Evolutionary conservation across 2,113 vertebrate genomes (phyloP).

Genomic region (Hydrolagus affinis): DNA sequence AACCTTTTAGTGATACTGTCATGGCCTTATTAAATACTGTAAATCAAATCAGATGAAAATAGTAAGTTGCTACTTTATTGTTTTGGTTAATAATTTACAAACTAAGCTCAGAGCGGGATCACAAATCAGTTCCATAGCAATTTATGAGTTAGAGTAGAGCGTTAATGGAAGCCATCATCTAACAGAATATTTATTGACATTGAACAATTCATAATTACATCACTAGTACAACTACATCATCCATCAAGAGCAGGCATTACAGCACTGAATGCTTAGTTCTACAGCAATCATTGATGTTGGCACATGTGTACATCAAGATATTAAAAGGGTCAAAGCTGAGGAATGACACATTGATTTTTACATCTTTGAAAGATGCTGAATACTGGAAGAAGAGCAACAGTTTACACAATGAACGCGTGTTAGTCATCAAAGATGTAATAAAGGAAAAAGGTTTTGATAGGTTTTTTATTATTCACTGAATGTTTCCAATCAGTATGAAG

Average conservation of each 20-base stretch:
- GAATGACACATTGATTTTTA: background rate
- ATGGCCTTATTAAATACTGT: background rate
- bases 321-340: background rate
- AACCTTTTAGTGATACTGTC: background rate
- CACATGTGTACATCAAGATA: background rate
- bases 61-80: background rate
- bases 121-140: background rate
- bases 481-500: too few relatives aligned
- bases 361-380: background rate
- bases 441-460: too few relatives aligned
- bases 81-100: slow-evolving; percentile 11
- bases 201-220: slow-evolving; percentile 1
- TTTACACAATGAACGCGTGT: too few relatives aligned
- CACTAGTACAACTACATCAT: background rate
- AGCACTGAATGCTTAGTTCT: background rate
- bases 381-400: too few relatives aligned
- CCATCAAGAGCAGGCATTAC: background rate
- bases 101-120: background rate
- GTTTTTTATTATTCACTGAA: too few relatives aligned
- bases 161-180: background rate
- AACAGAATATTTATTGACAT: background rate
- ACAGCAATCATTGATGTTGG: background rate
- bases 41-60: background rate
- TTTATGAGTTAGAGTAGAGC: background rate
- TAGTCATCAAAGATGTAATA: too few relatives aligned